Base-by-base conservation (phyloP, 1,140 invertebrate genomes). In the Hyles vespertilio region DNA sequence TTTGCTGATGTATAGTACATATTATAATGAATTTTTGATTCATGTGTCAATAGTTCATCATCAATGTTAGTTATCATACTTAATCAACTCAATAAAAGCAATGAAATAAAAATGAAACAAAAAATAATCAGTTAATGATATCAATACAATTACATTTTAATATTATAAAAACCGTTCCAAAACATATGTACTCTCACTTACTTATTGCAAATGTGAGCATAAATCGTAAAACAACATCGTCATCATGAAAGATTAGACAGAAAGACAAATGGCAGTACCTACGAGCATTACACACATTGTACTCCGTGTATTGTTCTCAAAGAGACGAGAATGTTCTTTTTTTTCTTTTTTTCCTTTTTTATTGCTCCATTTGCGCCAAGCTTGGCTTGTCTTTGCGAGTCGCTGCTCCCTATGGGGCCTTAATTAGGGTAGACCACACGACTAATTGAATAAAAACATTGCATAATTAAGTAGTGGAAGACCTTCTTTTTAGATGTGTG, bases 371-470 rank as follows among this genome's bases (percentile, higher is more conserved):
- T 81, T 77, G 68, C 65, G 59, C 60, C 54, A 68, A 71, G 69
- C 68, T 62, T 54, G 69, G 63, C 73, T 73, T 69, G 65, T 68
- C 64, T 72, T 63, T 67, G 65, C 65, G 62, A 62, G 65, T 59
- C 71, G 63, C 58, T 62, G 61, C 50, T 72, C 70, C 68, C 68
- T 67, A 61, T 64, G 65, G 67, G 49, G 40, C 61, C 58, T 63
- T 81, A 86, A 83, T 85, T 81, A 82, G 68, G 71, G 67, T 69
- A 69, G 69, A 70, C 72, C 74, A 79, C 75, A 76, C 74, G 73
- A 72, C 70, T 84, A 78, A 79, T 86, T 86, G 79, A 86, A 86
- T 86, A 76, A 81, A 84, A 86, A 79, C 79, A 84, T 77, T 81
- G 79, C 66, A 79, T 84, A 82, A 81, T 82, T 79, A 72, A 83